Evolutionary conservation across 2,888 invertebrate species (phyloP).

Genomic region (Agrilus mali): DNA sequence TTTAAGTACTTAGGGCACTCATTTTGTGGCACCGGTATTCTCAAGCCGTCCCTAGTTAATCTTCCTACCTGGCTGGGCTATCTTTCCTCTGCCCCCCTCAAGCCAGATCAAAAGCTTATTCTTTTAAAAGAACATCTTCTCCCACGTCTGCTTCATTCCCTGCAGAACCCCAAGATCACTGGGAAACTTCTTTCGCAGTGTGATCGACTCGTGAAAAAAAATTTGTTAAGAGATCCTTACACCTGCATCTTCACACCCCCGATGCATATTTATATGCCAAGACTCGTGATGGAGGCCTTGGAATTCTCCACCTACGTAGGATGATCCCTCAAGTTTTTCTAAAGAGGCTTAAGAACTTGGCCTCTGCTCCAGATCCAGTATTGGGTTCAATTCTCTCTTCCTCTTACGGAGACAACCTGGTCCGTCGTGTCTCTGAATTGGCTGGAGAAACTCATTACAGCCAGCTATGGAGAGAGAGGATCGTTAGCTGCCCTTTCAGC

Average conservation of each 20-base stretch:
- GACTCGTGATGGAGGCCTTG: neutral
- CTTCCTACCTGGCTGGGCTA: neutral
- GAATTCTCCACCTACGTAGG: neutral
- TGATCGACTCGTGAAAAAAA: neutral
- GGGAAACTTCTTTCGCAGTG: neutral
- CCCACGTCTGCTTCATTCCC: neutral
- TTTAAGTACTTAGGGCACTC: too few species aligned
- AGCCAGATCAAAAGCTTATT: neutral
- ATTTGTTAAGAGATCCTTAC: neutral
- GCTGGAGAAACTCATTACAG: neutral
- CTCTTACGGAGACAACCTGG: neutral
- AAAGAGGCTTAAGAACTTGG: neutral
- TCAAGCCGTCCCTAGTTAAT: neutral
- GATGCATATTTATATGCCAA: neutral
- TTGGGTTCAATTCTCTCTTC: neutral
- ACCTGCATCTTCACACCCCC: neutral
- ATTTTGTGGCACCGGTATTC: neutral
- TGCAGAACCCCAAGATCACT: neutral
- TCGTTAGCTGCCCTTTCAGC: neutral
- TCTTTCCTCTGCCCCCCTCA: neutral
- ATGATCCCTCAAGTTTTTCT: neutral
- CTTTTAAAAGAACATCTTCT: neutral
- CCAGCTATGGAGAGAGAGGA: neutral
- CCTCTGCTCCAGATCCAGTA: neutral
- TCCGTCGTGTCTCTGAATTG: neutral